phyloP scores from a whole-genome alignment of 2,797 vertebrate species.

The Poeciliopsis paucimaculata region DNA sequence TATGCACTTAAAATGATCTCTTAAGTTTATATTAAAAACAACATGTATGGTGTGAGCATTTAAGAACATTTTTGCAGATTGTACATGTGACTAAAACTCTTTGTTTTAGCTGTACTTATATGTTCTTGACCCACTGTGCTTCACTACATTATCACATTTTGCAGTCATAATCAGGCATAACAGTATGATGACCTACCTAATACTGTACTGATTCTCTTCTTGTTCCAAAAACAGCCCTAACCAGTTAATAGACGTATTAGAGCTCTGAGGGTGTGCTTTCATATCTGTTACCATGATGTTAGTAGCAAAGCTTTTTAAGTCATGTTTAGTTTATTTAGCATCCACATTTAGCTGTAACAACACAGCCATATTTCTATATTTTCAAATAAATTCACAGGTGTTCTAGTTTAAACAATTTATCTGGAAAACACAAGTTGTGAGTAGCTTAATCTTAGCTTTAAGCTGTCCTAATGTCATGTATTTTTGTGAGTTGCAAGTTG shows the following conservation, averaged over 20 bases:
- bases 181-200: neutral
- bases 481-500: neutral
- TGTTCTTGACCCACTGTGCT: neutral
- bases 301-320: neutral
- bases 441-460: too few relatives aligned
- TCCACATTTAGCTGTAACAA: too few relatives aligned
- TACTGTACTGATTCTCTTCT: neutral
- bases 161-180: neutral
- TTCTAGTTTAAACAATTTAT: too few relatives aligned
- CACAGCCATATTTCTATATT: too few relatives aligned
- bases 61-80: neutral
- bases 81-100: neutral
- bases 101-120: neutral
- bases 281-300: neutral
- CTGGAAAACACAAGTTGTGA: too few relatives aligned
- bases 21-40: neutral
- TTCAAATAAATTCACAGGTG: too few relatives aligned
- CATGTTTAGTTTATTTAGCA: too few relatives aligned
- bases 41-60: neutral
- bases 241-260: neutral
- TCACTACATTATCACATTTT: neutral
- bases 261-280: neutral
- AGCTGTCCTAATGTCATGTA: too few relatives aligned
- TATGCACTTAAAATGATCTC: neutral
- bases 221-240: neutral